Conservation (phyloP, 2,888 invertebrate genomes). For the Ochropleura plecta region DNA sequence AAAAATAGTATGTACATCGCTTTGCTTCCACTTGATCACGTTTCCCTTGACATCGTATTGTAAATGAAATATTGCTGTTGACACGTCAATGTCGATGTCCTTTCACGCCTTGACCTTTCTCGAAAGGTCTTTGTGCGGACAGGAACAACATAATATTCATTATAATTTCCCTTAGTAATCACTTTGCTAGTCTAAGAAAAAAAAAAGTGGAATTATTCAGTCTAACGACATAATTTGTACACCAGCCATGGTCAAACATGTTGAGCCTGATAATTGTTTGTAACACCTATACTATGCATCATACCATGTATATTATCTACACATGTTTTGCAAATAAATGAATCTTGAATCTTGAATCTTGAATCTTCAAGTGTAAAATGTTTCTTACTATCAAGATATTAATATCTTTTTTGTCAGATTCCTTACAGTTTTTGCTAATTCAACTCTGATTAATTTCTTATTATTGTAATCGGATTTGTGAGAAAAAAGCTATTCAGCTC, state of each 20-base stretch:
- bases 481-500: conserved; percentile 21
- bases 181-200: conserved; percentile 22
- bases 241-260: too few relatives aligned
- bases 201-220: conserved; percentile 34
- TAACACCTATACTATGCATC: too few relatives aligned
- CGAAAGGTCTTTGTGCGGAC: conserved; percentile 58
- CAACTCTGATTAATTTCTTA: conserved; percentile 43
- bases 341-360: too few relatives aligned
- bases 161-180: conserved; percentile 39
- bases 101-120: conserved; percentile 80
- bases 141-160: conserved; percentile 60
- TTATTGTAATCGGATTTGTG: conserved; percentile 11
- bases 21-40: conserved; percentile 79
- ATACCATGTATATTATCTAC: too few relatives aligned
- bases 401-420: conserved; percentile 28
- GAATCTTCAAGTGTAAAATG: conserved; percentile 36
- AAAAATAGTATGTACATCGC: conserved; percentile 63
- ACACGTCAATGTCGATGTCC: conserved; percentile 77
- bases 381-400: conserved; percentile 19
- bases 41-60: conserved; percentile 79
- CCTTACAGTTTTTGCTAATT: conserved; percentile 38
- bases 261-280: too few relatives aligned
- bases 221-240: too few relatives aligned
- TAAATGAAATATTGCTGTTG: conserved; percentile 67
- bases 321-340: too few relatives aligned